Base-by-base conservation (phyloP, 2,888 invertebrate species). In the Oscheius sp. region DNA sequence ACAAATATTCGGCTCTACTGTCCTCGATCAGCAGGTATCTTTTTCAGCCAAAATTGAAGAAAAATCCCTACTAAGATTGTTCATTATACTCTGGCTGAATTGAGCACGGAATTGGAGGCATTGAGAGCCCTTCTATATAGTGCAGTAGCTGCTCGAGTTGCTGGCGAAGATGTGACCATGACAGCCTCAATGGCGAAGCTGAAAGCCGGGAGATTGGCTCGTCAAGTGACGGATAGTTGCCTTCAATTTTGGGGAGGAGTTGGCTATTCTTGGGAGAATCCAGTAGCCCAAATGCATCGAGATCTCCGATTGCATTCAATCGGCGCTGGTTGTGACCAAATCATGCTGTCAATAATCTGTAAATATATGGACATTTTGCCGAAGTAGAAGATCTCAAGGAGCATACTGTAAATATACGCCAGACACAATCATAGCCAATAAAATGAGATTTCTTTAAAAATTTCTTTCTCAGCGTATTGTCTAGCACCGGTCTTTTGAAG, bases 301-400 rank as follows among this genome's bases (percentile, higher is more conserved):
- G 90, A 90, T 83, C 79, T 88, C 53, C 85, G 90, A 2, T 82
- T 90, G 17, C 57, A 89, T 45, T 90, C 90, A 5, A 90, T 90
- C 72, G 90, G 89, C n/a, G 90, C 87, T 25, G 90, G 90, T 0
- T 88, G 89, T 23, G 90, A 90, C 84, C 90, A 90, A 85, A 88
- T 90, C 6, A 90, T 90, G 90, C 84, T 90, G 66, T 86, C 87
- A 48, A 90, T 90, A 75, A 89, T 90, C 69, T 87, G 88, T 78
- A 90, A 90, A 83, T 88, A 87, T 74, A 89, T 90, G 58, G 46
- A 66, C 20, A 46, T 33, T 34, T 34, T 65, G 37, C 65, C 53
- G 27, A 65, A 65, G 31, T 45, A 42, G 58, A 17, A 23, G 31
- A 61, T 55, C 52, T 52, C 52, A 52, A 6, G 17, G 6, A 23